A percentile compares a stretch with the other conserved stretches of the same genome.
Evolutionary conservation across 2,888 invertebrate genomes (phyloP).

Genomic region (Troides aeacus): DNA sequence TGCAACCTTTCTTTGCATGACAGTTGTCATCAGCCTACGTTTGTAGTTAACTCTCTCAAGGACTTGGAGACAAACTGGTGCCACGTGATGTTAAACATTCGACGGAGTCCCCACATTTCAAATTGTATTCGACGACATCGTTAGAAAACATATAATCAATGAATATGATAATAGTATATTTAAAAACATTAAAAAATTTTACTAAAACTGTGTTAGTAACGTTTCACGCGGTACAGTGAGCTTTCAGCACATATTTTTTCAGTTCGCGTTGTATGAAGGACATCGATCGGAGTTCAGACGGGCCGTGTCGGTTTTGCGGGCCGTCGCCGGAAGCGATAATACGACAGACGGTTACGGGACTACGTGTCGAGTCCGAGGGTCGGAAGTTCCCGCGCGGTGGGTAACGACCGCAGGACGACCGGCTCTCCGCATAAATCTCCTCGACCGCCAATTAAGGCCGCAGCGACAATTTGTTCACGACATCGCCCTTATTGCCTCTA

Average conservation of each 20-base stretch:
- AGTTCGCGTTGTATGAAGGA: background rate
- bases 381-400: constrained; percentile 16
- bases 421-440: constrained; percentile 76
- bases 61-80: no score
- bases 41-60: no score
- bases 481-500: constrained; percentile 79
- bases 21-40: no score
- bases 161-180: no score
- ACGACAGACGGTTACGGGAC: constrained; percentile 9
- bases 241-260: background rate
- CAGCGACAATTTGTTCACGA: constrained; percentile 79
- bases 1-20: no score
- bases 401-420: constrained; percentile 63
- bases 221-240: no score
- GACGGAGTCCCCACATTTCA: no score
- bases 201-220: no score
- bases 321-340: background rate
- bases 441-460: constrained; percentile 78
- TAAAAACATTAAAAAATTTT: no score
- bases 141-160: no score
- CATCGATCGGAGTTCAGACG: background rate
- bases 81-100: no score
- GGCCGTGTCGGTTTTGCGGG: background rate
- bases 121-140: no score
- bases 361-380: constrained; percentile 32